Evolutionary conservation across 2,113 vertebrate genomes (phyloP).

Genomic region (Brevimyrus niger): DNA sequence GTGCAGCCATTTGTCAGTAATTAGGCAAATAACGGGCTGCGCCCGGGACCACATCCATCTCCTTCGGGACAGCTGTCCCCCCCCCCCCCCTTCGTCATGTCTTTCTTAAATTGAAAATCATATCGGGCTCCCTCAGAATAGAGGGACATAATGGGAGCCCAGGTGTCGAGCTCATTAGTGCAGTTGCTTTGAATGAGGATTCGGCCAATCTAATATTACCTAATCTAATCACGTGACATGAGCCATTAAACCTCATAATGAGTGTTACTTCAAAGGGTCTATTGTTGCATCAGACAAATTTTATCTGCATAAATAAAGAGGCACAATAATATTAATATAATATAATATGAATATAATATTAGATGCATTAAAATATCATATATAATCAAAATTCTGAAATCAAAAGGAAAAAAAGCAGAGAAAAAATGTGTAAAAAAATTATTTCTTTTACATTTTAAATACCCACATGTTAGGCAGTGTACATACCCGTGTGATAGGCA

Average conservation of each 20-base stretch:
- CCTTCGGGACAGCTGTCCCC: slow-evolving; percentile 26
- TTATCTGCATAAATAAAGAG: background rate
- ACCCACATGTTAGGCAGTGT: background rate
- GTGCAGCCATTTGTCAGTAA: slow-evolving; percentile 31
- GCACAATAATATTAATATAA: too few species aligned
- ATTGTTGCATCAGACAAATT: background rate
- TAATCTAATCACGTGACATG: background rate
- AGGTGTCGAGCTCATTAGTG: background rate
- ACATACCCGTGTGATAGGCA: background rate
- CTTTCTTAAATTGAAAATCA: background rate
- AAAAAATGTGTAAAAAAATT: background rate
- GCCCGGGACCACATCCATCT: slow-evolving; percentile 20
- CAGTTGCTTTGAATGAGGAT: background rate
- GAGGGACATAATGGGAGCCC: background rate
- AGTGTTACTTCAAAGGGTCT: background rate
- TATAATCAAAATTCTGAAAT: background rate
- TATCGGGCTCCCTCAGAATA: background rate
- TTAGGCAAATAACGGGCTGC: slow-evolving; percentile 31
- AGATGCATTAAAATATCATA: background rate
- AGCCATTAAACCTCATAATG: background rate
- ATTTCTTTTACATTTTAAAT: background rate
- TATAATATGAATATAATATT: too few species aligned
- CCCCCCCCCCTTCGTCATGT: background rate
- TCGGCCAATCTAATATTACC: background rate
- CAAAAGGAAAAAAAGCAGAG: background rate